phyloP scores from a whole-genome alignment of 2,113 vertebrate species.

The Indicator maculatus region DNA sequence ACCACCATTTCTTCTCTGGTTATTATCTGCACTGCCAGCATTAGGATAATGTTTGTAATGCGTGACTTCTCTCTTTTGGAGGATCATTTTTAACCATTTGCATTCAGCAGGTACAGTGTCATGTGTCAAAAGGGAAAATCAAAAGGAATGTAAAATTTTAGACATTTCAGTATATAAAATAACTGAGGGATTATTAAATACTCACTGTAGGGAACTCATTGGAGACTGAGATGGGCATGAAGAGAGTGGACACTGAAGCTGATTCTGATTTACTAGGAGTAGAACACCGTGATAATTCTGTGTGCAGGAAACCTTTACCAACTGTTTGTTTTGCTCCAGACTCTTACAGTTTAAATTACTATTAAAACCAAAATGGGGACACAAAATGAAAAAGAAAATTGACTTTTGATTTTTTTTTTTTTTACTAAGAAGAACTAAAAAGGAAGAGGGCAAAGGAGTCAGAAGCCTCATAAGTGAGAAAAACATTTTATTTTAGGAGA shows the following conservation, averaged over 20 bases:
- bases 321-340: conserved; percentile 45
- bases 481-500: conserved; percentile 72
- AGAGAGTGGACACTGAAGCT: background rate
- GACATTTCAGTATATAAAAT: background rate
- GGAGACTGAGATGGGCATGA: background rate
- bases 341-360: conserved; percentile 24
- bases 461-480: conserved; percentile 30
- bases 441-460: conserved; percentile 5
- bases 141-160: background rate
- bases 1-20: background rate
- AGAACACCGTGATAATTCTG: background rate
- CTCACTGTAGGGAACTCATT: background rate
- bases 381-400: conserved; percentile 47
- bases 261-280: background rate
- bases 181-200: background rate
- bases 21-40: background rate
- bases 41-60: background rate
- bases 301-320: conserved; percentile 3
- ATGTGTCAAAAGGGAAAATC: background rate
- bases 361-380: conserved; percentile 16
- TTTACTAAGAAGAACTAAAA: conserved; percentile 19
- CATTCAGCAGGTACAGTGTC: background rate
- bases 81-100: background rate
- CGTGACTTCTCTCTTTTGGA: background rate
- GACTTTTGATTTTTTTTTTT: conserved; percentile 6